Conservation (phyloP, 2,888 invertebrate species). For the Lycophotia porphyrea region DNA sequence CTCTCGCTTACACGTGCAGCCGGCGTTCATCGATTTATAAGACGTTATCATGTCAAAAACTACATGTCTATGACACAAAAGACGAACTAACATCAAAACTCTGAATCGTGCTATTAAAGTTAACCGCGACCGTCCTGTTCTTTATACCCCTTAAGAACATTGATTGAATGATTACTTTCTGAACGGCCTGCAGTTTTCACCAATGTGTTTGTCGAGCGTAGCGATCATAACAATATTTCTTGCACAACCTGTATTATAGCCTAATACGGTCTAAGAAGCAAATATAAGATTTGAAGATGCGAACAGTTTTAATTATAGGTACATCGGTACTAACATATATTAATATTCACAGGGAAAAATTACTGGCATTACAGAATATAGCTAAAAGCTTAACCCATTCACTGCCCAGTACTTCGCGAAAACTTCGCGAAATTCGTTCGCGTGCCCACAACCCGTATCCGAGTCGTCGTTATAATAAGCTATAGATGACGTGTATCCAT, state of each 20-base stretch:
- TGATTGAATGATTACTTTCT: not conserved
- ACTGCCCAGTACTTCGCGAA: too few relatives aligned
- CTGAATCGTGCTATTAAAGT: not conserved
- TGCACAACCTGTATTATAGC: not conserved
- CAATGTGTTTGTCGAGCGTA: not conserved
- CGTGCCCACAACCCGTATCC: too few relatives aligned
- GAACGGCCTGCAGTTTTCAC: not conserved
- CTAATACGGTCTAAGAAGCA: not conserved
- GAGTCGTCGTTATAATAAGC: too few relatives aligned
- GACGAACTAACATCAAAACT: not conserved
- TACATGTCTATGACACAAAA: not conserved
- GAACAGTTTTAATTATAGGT: not conserved
- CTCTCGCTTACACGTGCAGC: too few relatives aligned
- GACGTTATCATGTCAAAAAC: too few relatives aligned
- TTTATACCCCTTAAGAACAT: not conserved
- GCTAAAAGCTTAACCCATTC: constrained; percentile 13
- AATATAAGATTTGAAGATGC: not conserved
- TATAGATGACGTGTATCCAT: too few relatives aligned
- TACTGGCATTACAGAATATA: not conserved
- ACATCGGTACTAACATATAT: not conserved
- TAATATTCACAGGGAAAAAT: not conserved
- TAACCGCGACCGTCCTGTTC: not conserved
- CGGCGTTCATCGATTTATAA: too few relatives aligned
- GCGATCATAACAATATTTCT: not conserved
- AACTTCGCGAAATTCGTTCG: too few relatives aligned